A percentile compares a stretch with the other conserved stretches of the same genome.
These are phyloP conservation scores for Heliocidaris erythrogramma DNA, from an alignment of 35 echinoderm and acorn worm genomes.

Conservation along the genomic window DNA sequence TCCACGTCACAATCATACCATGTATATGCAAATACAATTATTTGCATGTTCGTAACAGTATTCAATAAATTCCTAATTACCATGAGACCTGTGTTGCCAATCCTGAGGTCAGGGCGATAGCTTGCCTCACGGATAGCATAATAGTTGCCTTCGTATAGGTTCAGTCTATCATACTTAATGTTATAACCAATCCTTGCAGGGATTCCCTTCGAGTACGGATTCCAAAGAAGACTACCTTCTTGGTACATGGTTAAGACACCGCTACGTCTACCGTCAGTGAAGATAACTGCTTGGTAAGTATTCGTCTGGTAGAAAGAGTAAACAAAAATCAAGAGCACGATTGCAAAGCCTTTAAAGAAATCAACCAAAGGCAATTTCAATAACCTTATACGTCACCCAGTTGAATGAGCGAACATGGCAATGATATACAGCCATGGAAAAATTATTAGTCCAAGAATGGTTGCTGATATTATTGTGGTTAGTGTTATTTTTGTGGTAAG, in stretches of 20 bases:
- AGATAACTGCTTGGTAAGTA: not conserved
- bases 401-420: too few species aligned
- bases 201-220: not conserved
- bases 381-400: too few species aligned
- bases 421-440: too few species aligned
- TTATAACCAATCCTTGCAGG: not conserved
- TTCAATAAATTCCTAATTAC: not conserved
- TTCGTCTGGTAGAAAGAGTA: not conserved
- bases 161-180: not conserved
- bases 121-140: not conserved
- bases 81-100: not conserved
- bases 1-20: too few species aligned
- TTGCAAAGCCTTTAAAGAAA: too few species aligned
- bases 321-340: too few species aligned
- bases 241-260: not conserved
- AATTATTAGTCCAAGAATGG: too few species aligned
- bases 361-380: too few species aligned
- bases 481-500: too few species aligned
- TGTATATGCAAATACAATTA: too few species aligned
- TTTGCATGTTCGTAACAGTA: not conserved
- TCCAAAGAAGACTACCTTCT: not conserved
- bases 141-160: not conserved
- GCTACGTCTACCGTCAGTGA: not conserved
- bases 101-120: not conserved
- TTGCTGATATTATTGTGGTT: too few species aligned